Evolutionary conservation across 2,888 invertebrate genomes (phyloP), one percentile per base, ranked within the genome.

Genomic region (Leptopilina drosophilae): DNA sequence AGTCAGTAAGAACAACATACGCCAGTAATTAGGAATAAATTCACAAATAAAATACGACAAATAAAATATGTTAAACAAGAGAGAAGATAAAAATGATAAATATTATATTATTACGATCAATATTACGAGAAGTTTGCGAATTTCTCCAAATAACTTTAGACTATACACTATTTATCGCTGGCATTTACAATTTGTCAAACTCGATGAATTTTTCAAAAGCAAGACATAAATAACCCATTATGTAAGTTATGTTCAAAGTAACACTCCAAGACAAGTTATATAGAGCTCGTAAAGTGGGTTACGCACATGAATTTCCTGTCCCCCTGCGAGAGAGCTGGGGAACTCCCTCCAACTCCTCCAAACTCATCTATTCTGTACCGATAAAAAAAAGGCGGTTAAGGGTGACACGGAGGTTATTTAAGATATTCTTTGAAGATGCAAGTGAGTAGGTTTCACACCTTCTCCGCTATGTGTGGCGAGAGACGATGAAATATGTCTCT

Each of bases 371-470:
- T 49, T 49, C 11, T 49, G 12, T 11, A 62, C 53, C 62, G 62
- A 79, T 80, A 78, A 80, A 82, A 80, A 82, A 59, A 49, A 49
- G 49, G 80, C 82, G 81, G 82, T 81, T 81, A 81, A 82, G 82
- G 73, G 56, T 49, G 73, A 66, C 75, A 64, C 59, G 49, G 12
- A 9, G 65, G 78, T 80, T 78, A 64, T 79, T 79, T 76, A 15
- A 76, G 76, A 76, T 12, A 64, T 76, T 76, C 62, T 76, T 76
- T 62, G 42, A 46, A 14, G 15, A 46, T 76, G 12, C 46, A 14
- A 62, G 33, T 33, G 76, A 76, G 15, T 62, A 76, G 76, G 64
- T 76, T 49, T 49, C 64, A 62, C 46, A 64, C 64, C 76, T 42
- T 8, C 26, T 8, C 49, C 49, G 9, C 9, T 49, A 5, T 46